Percentiles rank a stretch among this genome's conserved stretches.
phyloP scores from a whole-genome alignment of 2,113 vertebrate genomes.

The Lasiurus cinereus region DNA sequence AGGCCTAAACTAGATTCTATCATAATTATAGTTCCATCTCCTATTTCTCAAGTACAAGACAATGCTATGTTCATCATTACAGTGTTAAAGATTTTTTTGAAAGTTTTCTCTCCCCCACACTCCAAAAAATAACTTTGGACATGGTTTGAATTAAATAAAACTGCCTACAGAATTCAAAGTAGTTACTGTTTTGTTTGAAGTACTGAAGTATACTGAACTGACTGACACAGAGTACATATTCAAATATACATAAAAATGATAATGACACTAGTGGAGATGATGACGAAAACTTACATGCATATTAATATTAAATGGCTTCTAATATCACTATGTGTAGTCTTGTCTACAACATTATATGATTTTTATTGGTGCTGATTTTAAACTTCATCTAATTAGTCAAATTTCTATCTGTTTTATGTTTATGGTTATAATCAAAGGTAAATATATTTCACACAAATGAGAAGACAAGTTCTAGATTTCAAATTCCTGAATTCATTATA shows the following conservation, averaged over 20 bases:
- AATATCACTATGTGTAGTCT: background rate
- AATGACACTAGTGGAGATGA: background rate
- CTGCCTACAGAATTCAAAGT: slow-evolving; percentile 7
- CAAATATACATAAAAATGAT: background rate
- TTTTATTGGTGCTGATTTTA: slow-evolving; percentile 17
- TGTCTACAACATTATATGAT: background rate
- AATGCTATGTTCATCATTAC: background rate
- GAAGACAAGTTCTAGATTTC: slow-evolving; percentile 58
- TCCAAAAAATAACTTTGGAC: background rate
- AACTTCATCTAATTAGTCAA: slow-evolving; percentile 34
- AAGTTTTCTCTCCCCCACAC: background rate
- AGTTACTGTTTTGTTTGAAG: slow-evolving; percentile 32
- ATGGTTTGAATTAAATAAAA: slow-evolving; percentile 5
- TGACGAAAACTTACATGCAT: background rate
- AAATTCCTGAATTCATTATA: slow-evolving; percentile 57
- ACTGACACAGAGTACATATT: background rate
- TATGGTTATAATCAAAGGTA: slow-evolving; percentile 43
- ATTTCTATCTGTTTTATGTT: slow-evolving; percentile 10
- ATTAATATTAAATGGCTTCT: background rate
- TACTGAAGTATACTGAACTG: background rate
- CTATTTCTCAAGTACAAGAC: slow-evolving; percentile 9
- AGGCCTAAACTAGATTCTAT: background rate
- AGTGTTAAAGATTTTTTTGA: background rate
- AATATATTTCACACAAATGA: slow-evolving; percentile 3
- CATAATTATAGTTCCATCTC: background rate